Base-by-base conservation (phyloP, 1,140 invertebrate genomes). In the Microvelia longipes region DNA sequence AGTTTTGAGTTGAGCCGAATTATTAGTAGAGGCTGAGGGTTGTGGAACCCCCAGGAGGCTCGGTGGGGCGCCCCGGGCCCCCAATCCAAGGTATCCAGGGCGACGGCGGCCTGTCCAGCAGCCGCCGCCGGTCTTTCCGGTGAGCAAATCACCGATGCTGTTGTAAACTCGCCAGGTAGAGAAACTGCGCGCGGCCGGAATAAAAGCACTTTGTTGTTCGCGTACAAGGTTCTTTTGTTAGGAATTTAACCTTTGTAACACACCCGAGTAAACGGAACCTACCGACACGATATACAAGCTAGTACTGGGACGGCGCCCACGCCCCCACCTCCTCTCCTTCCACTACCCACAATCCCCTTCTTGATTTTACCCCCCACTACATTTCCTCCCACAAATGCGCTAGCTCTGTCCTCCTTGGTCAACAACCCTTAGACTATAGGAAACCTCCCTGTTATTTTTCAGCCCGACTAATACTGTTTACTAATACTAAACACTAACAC, bases 1-100 rank as follows among this genome's bases (percentile, higher is more conserved):
- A 74, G 94, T 96, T 71, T 92, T 91, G 74, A 94, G 85, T 77
- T 94, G 92, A 82, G 90, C 93, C 84, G 92, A 89, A 73, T 81
- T 80, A 29, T 69, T 72, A 30, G 73, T 75, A 75, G 68, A 76
- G 78, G 72, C 77, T 79, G 69, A 26, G 73, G 70, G 67, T 70
- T 66, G 29, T 68, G 72, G n/a, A n/a, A n/a, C n/a, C n/a, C n/a
- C n/a, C n/a, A n/a, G n/a, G n/a, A n/a, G 69, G 68, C 68, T 50
- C 68, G 71, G 29, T 68, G 69, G 71, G 71, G 66, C 63, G 71
- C 71, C 64, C 73, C 72, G 24, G 69, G 69, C 68, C 70, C 70
- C 61, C 73, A 72, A 75, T 69, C 68, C 72, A 74, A 29, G 71
- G 69, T 72, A 64, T 74, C 73, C 71, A 72, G 71, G 68, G 15